Base-by-base conservation (phyloP, 2,888 invertebrate genomes). In the Epinotia ramella region DNA sequence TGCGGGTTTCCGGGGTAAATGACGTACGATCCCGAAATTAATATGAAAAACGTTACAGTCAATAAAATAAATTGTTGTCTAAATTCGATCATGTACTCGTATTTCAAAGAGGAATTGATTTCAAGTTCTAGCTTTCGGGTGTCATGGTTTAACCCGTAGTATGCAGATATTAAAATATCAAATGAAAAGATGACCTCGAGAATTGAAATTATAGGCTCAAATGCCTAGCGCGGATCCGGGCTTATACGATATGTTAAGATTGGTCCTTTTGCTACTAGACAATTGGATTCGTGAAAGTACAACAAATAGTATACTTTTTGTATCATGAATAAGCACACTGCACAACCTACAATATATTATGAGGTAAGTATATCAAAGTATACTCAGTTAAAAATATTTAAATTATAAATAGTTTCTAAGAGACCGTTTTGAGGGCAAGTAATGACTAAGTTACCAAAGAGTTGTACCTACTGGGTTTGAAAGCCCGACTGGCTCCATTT, bases 401-500 rank as follows among this genome's bases (percentile, higher is more conserved):
- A 12, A 20, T 24, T 12, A 5, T 12, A 24, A 4, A 24, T 28
- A 28, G 12, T 60, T 60, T 33, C 60, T 9, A 28, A 33, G 28
- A 62, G 4, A n/a, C 62, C 24, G 9, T 24, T 12, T 46, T 40
- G 60, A 40, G 40, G 24, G 12, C 59, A 24, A 69, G 46, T 53
- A 53, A 28, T 33, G 18, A 16, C 18, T 12, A 59, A 33, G 6
- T 67, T 67, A 62, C 24, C 12, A 60, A 73, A 62, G 28, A 46
- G 28, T 28, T 24, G 59, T 33, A 16, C 13, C 13, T 49, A 53
- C 33, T 49, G 64, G 64, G 20, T 59, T 70, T 13, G 74, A 74
- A 74, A 74, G 73, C 64, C 53, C 28, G 12, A 46, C 44, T 24
- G 69, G 59, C 59, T 62, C 69, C 59, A 33, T 69, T 69, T 20